Percentiles rank a stretch among this genome's conserved stretches.
phyloP scores from a whole-genome alignment of 2,888 invertebrate genomes.

The Oeneis ivallda region DNA sequence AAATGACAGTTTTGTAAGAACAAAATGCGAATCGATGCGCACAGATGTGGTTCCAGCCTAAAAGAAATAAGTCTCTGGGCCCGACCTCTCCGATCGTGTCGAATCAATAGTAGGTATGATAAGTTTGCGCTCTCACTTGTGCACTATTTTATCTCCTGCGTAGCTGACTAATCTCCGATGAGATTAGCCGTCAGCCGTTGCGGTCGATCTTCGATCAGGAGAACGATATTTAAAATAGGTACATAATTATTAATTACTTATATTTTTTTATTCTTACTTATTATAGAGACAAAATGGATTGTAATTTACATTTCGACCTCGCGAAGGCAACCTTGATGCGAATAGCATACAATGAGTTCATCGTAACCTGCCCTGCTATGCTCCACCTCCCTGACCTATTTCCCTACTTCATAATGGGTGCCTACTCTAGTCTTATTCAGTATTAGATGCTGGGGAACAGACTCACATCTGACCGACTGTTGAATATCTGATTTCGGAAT shows the following conservation, averaged over 20 bases:
- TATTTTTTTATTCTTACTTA: not conserved
- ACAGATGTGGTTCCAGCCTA: no score
- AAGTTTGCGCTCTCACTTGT: no score
- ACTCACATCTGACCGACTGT: not conserved
- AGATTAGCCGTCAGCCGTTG: no score
- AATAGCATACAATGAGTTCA: slow-evolving; percentile 54
- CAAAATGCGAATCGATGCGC: no score
- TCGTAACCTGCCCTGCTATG: slow-evolving; percentile 45
- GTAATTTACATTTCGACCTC: slow-evolving; percentile 40
- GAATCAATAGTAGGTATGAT: no score
- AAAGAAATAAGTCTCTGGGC: no score
- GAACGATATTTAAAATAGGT: not conserved
- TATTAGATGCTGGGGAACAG: slow-evolving; percentile 27
- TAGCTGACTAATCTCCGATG: no score
- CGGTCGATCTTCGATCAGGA: not conserved
- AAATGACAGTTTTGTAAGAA: no score
- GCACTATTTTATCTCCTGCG: no score
- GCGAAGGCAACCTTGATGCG: slow-evolving; percentile 52
- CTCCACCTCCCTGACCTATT: slow-evolving; percentile 61
- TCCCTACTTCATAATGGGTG: slow-evolving; percentile 48
- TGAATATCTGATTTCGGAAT: no score
- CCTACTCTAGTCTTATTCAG: slow-evolving; percentile 16
- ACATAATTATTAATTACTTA: no score
- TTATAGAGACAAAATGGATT: slow-evolving; percentile 19
- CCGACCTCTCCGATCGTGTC: no score